Base-by-base conservation (phyloP, 2,797 vertebrate species). In the Syncerus caffer region DNA sequence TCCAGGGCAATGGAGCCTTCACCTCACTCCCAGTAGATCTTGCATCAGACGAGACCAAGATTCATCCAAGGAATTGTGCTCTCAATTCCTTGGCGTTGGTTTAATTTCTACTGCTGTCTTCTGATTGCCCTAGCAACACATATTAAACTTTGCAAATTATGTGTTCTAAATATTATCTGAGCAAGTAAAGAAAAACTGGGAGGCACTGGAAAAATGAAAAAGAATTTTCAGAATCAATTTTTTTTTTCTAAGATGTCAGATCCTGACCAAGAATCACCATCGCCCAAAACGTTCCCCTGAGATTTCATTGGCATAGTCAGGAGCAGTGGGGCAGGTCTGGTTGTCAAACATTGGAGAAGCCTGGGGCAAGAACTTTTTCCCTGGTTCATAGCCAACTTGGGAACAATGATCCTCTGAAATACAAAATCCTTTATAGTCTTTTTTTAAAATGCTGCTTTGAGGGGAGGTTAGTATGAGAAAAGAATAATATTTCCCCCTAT, bases 81-180 rank as follows among this genome's bases (percentile, higher is more conserved):
- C 45, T 89, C 57, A 50, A 16, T 76, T 58, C 34, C 38, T 19
- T 96, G 55, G 80, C 51, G 71, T 82, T 50, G 9, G 21, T 90
- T 92, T 95, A 88, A 88, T 82, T 95, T 67, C 67, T 74, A 67
- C 31, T 76, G n/a, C 58, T 92, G 47, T 90, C 83, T 85, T 92
- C 91, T 90, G n/a, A 97, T 98, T 98, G 78, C 98, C 97, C 96
- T 96, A 97, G 96, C 84, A 97, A 95, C 96, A 87, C 60, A 10
- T 55, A 93, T 93, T 91, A 95, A 94, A 97, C 90, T 92, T 94
- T 55, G 79, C 90, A 23, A 17, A 76, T 83, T 29, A 92, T 97
- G 91, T 88, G 74, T 98, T 96, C 92, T 92, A 93, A 82, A 93
- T 93, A 79, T 97, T 85, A 78, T 27, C 92, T 95, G 74, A 62